Evolutionary conservation across 1,140 invertebrate species (phyloP).

Genomic region (Rhizoglyphus robini): DNA sequence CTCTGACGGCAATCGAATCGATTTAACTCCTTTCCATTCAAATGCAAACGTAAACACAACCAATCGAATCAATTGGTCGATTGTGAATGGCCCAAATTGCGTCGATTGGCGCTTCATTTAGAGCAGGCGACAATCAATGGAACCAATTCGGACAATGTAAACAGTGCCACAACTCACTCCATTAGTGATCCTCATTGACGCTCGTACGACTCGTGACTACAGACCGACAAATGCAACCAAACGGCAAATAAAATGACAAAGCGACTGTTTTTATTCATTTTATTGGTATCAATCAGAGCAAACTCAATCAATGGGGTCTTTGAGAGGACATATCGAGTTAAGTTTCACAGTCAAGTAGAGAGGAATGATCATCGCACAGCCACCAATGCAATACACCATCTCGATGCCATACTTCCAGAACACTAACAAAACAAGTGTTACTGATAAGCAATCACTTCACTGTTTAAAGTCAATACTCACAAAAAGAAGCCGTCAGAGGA

Average conservation of each 20-base stretch:
- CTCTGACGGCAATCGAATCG: background rate
- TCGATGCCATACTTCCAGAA: constrained; percentile 12
- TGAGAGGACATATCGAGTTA: background rate
- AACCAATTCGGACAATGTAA: background rate
- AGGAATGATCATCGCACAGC: background rate
- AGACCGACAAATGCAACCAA: background rate
- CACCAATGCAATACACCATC: background rate
- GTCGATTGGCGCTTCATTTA: background rate
- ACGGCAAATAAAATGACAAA: background rate
- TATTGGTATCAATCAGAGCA: background rate
- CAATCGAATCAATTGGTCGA: constrained; percentile 5
- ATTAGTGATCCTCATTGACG: no score
- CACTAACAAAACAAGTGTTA: background rate
- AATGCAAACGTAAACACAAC: background rate
- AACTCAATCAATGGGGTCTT: background rate
- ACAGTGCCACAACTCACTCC: no score
- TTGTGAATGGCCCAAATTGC: background rate
- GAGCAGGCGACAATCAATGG: no score
- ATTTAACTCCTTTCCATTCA: constrained; percentile 2
- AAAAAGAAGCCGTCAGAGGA: constrained; percentile 60
- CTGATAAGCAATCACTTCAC: background rate
- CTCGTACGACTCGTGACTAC: no score
- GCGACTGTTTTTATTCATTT: background rate
- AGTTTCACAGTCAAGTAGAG: constrained; percentile 1
- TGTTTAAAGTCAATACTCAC: constrained; percentile 18